Evolutionary conservation across 2,113 vertebrate genomes (phyloP).

Genomic region (Craseonycteris thonglongyai): DNA sequence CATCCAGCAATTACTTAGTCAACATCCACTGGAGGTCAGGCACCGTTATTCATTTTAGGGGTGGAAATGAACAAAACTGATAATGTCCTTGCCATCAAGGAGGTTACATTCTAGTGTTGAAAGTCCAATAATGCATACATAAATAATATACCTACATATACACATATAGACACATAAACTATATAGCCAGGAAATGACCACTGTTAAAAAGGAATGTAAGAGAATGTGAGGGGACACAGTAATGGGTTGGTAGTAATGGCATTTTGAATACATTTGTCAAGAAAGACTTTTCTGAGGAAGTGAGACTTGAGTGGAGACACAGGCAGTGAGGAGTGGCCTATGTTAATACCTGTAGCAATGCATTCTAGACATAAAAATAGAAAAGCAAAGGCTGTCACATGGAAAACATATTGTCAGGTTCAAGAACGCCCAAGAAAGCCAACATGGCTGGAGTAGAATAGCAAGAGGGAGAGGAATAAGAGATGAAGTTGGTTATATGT

Average conservation of each 20-base stretch:
- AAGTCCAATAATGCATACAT: not conserved
- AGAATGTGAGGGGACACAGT: not conserved
- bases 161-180: not conserved
- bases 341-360: not conserved
- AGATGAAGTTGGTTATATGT: not conserved
- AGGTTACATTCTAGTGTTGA: not conserved
- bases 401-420: not conserved
- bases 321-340: not conserved
- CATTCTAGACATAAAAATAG: not conserved
- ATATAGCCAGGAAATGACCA: not conserved
- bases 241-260: not conserved
- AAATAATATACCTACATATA: not conserved
- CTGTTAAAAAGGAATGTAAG: not conserved
- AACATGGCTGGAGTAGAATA: not conserved
- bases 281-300: not conserved
- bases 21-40: not conserved
- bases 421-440: not conserved
- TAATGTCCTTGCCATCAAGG: not conserved
- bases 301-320: not conserved
- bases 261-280: not conserved
- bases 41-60: not conserved
- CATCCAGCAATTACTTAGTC: not conserved
- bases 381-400: not conserved
- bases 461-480: not conserved
- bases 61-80: not conserved